Evolutionary conservation across 2,113 vertebrate genomes (phyloP).

Genomic region (Eira barbara): DNA sequence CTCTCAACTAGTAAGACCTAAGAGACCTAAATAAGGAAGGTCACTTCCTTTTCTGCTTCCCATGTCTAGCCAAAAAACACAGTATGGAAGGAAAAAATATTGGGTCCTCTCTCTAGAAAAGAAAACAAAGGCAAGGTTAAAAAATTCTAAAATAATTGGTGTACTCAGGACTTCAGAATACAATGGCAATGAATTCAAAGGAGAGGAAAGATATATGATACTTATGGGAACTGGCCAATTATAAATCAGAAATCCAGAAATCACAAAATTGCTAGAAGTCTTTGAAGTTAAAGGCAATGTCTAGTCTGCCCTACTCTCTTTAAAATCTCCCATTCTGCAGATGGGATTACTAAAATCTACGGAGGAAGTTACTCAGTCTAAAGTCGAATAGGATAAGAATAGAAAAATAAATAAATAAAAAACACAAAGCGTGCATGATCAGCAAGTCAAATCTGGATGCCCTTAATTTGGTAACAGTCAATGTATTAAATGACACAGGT

Average conservation of each 20-base stretch:
- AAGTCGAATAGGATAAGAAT: not conserved
- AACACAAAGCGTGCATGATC: not conserved
- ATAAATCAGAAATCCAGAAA: not conserved
- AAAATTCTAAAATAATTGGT: not conserved
- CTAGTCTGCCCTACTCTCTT: not conserved
- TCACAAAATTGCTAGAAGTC: not conserved
- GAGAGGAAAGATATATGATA: not conserved
- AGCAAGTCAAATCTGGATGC: not conserved
- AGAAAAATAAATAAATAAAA: not conserved
- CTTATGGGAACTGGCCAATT: rapidly evolving
- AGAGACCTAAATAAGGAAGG: not conserved
- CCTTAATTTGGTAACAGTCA: not conserved
- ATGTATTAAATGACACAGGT: not conserved
- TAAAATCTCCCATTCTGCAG: not conserved
- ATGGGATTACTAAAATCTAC: not conserved
- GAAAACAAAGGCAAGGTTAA: not conserved
- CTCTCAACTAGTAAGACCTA: not conserved
- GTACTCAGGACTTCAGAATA: too few relatives aligned
- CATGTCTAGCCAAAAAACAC: not conserved
- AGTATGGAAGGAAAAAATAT: not conserved
- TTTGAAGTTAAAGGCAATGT: not conserved
- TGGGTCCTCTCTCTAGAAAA: not conserved
- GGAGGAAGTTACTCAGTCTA: not conserved
- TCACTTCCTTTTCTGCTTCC: not conserved
- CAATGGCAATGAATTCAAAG: not conserved